Evolutionary conservation across 2,797 vertebrate genomes (phyloP), one percentile per base, ranked within the genome.

Genomic region (Sarcoramphus papa): DNA sequence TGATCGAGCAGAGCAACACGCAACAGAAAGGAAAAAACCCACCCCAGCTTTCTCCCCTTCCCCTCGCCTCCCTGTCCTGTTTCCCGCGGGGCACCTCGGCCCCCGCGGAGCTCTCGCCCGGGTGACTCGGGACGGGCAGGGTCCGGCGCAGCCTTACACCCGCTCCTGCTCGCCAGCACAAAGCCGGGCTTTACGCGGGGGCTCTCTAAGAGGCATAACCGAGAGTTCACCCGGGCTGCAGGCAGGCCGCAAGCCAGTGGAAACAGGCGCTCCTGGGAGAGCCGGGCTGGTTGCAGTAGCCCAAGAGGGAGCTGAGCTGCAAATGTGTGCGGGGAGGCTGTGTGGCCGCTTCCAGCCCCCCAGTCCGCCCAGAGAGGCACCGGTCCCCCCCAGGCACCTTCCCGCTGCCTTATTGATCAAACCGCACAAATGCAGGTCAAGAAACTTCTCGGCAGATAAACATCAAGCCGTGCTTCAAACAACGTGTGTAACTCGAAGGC

Each of bases 1-100:
- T 97, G 94, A 96, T 91, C 91, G 75, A 98, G 95, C 94, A 95
- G 89, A 93, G 93, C 74, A 96, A 47, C 87, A 59, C 23, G 28
- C 90, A 74, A 96, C 31, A 91, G 89, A 94, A 89, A 87, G 90
- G 25, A 24, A 31, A 28, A 86, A 59, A 41, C 5, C 7, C 53
- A 68, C 63, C 45, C 28, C 76, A 96, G 96, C 81, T 95, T 95
- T 94, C 86, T 69, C 62, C 35, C 60, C 85, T 68, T 88, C 59
- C 18, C 90, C 62, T 81, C 27, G 4, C 50, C 81, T 90, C 92
- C 85, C 72, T 78, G 50, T 67, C 35, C 45, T 14, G 10, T 48
- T 74, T 64, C 73, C 64, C 60, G 16, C 33, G 37, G 57, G 76
- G 20, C 30, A 14, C 19, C 65, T 51, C 45, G 37, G 56, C 53